Conservation (phyloP, 2,888 invertebrate genomes). For the Leucania comma region DNA sequence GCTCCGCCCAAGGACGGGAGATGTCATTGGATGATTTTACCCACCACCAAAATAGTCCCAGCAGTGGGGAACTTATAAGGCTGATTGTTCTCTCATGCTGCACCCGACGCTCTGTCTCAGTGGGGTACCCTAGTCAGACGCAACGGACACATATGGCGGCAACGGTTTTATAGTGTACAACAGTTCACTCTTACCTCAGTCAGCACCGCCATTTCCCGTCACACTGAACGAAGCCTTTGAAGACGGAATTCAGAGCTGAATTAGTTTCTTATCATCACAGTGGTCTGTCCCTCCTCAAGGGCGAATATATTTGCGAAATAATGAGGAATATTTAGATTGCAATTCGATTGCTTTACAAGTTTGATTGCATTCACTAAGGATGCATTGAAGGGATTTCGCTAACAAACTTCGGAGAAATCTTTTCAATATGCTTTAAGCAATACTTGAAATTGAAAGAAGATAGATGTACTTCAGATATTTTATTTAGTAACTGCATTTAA, state of each 20-base stretch:
- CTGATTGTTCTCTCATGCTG: too few relatives aligned
- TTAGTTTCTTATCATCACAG: conserved; percentile 10
- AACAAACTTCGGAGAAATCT: neutral
- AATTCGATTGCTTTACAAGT: neutral
- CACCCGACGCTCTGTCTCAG: too few relatives aligned
- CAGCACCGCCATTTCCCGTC: neutral
- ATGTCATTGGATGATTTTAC: too few relatives aligned
- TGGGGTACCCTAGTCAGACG: too few relatives aligned
- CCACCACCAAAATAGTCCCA: too few relatives aligned
- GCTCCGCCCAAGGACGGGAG: too few relatives aligned
- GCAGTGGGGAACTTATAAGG: too few relatives aligned
- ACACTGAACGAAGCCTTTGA: conserved; percentile 25
- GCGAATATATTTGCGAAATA: conserved; percentile 5
- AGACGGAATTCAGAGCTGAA: conserved; percentile 15
- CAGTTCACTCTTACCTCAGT: neutral
- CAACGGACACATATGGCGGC: too few relatives aligned
- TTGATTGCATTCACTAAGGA: neutral
- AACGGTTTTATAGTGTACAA: neutral
- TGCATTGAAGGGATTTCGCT: neutral
- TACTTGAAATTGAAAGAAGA: neutral
- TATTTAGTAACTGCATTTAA: too few relatives aligned
- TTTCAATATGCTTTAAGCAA: neutral
- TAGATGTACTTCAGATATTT: too few relatives aligned
- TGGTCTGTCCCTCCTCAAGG: conserved; percentile 1
- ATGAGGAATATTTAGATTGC: conserved; percentile 16